Evolutionary conservation across 2,797 vertebrate species (phyloP).

Genomic region (Tenualosa ilisha): DNA sequence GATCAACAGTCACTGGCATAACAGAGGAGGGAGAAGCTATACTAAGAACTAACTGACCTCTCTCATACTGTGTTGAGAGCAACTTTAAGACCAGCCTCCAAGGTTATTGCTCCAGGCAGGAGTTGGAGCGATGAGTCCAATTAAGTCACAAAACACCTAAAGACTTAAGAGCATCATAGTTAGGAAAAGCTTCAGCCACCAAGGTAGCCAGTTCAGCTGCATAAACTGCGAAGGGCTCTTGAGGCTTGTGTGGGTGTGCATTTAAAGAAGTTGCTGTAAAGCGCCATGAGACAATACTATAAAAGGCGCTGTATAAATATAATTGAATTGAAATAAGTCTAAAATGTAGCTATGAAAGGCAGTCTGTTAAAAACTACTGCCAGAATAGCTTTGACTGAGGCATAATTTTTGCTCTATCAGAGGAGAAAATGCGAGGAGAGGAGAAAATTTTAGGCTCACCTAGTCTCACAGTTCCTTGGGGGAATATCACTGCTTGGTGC

Average conservation of each 20-base stretch:
- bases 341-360: conserved; percentile 33
- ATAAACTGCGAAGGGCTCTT: conserved; percentile 38
- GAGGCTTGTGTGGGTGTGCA: conserved; percentile 16
- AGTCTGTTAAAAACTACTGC: conserved; percentile 33
- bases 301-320: no score
- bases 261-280: no score
- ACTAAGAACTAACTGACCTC: conserved; percentile 30
- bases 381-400: conserved; percentile 2
- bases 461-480: no score
- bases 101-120: conserved; percentile 17
- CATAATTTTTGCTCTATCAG: neutral
- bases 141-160: conserved; percentile 1
- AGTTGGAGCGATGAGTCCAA: neutral
- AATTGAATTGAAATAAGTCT: conserved; percentile 30
- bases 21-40: neutral
- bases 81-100: conserved; percentile 1
- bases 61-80: neutral
- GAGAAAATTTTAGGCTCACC: no score
- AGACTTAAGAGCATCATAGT: neutral
- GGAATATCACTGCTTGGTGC: no score
- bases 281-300: no score
- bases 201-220: conserved; percentile 32
- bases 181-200: conserved; percentile 25
- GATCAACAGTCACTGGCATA: no score
- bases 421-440: no score